Evolutionary conservation across 2,888 invertebrate genomes (phyloP).

Genomic region (Polyploca ridens): DNA sequence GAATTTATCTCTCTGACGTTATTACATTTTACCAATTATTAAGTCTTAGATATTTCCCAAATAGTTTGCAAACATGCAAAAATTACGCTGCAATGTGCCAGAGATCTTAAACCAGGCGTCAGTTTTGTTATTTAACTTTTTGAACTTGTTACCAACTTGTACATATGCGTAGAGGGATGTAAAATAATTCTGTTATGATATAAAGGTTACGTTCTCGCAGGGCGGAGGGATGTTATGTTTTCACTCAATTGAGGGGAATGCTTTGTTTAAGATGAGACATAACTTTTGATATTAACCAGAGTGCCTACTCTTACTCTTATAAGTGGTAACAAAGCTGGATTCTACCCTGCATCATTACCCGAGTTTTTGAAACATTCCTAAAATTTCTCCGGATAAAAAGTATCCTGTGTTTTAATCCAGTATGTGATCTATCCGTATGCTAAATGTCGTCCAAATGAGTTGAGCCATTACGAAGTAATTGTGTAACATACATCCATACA

Average conservation of each 20-base stretch:
- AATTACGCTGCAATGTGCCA: slow-evolving; percentile 28
- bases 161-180: slow-evolving; percentile 32
- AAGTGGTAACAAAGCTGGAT: too few species aligned
- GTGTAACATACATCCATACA: too few species aligned
- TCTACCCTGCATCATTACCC: too few species aligned
- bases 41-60: neutral
- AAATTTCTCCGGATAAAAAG: too few species aligned
- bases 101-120: slow-evolving; percentile 21
- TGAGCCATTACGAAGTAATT: too few species aligned
- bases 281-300: neutral
- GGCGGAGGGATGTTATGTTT: slow-evolving; percentile 16
- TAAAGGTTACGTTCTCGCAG: slow-evolving; percentile 31
- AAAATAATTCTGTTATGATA: slow-evolving; percentile 44
- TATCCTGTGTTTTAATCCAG: too few species aligned
- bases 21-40: too few species aligned
- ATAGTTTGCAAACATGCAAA: slow-evolving; percentile 14
- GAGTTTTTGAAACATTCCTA: too few species aligned
- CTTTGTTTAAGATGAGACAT: neutral
- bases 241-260: neutral
- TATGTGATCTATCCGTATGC: too few species aligned
- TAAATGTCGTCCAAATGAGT: too few species aligned
- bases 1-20: too few species aligned
- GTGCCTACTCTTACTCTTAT: neutral
- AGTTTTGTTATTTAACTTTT: slow-evolving; percentile 41
- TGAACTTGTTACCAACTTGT: slow-evolving; percentile 38